These are phyloP conservation scores for Ivindomyrus marchei DNA, from an alignment of 2,113 vertebrate genomes.

Conservation along the genomic window DNA sequence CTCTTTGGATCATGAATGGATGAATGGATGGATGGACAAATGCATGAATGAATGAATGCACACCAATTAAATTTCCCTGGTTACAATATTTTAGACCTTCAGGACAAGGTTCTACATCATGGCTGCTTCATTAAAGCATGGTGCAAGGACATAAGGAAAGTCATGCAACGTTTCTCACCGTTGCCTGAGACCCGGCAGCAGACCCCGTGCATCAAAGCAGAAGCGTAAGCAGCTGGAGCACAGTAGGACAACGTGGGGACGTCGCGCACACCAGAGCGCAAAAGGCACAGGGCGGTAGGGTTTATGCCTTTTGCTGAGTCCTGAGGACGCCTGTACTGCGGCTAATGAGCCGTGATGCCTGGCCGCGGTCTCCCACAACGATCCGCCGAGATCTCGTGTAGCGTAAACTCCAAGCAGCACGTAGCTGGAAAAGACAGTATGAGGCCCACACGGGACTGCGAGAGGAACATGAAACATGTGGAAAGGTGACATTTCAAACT, in stretches of 20 bases:
- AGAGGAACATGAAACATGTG: neutral
- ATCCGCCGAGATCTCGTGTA: slow-evolving; percentile 8
- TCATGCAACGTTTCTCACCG: neutral
- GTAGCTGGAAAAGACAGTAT: neutral
- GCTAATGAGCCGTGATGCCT: neutral
- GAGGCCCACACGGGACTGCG: neutral
- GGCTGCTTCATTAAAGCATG: neutral
- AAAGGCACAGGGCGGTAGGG: neutral
- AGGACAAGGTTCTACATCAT: neutral
- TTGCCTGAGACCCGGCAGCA: neutral
- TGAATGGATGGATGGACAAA: neutral
- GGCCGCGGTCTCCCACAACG: slow-evolving; percentile 9
- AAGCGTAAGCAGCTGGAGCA: neutral
- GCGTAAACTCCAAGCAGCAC: neutral
- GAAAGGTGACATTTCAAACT: neutral
- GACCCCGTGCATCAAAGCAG: neutral
- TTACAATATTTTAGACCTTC: neutral
- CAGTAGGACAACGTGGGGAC: neutral
- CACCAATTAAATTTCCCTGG: neutral
- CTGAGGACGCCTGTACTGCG: neutral
- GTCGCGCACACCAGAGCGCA: neutral
- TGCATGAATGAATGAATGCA: neutral
- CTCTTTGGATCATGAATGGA: neutral
- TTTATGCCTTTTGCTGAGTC: neutral
- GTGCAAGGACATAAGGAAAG: neutral